phyloP scores from a whole-genome alignment of 2,888 invertebrate species.

The Agrotis segetum region DNA sequence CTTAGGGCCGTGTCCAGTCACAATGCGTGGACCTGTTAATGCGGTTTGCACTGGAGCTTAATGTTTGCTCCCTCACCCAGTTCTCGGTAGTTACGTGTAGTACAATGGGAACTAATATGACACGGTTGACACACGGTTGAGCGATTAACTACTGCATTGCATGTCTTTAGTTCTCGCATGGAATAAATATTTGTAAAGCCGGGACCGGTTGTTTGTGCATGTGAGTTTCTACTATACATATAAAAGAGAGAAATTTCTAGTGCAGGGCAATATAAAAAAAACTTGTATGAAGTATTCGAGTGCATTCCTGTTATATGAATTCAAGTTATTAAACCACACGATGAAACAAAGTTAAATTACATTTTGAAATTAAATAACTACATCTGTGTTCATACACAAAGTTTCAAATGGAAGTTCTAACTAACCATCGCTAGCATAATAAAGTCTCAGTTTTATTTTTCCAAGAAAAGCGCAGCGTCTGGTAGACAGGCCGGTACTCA shows the following conservation, averaged over 20 bases:
- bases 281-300: neutral
- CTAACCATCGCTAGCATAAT: neutral
- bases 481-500: neutral
- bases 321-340: neutral
- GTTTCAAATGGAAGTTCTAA: neutral
- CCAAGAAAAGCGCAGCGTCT: neutral
- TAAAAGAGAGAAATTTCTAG: too few relatives aligned
- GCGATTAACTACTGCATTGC: too few relatives aligned
- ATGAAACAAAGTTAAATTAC: neutral
- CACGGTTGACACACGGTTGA: too few relatives aligned
- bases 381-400: neutral
- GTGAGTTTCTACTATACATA: too few relatives aligned
- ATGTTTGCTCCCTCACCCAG: neutral
- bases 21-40: neutral
- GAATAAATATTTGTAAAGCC: too few relatives aligned
- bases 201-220: too few relatives aligned
- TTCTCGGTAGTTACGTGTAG: neutral
- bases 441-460: neutral
- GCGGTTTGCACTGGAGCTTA: neutral
- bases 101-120: too few relatives aligned
- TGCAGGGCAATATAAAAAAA: too few relatives aligned
- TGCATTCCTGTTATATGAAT: neutral
- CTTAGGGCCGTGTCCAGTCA: neutral
- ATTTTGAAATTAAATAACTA: neutral
- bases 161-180: too few relatives aligned